These are phyloP conservation scores for Dipodomys stephensi DNA, from an alignment of 2,113 vertebrate species.

Conservation along the genomic window DNA sequence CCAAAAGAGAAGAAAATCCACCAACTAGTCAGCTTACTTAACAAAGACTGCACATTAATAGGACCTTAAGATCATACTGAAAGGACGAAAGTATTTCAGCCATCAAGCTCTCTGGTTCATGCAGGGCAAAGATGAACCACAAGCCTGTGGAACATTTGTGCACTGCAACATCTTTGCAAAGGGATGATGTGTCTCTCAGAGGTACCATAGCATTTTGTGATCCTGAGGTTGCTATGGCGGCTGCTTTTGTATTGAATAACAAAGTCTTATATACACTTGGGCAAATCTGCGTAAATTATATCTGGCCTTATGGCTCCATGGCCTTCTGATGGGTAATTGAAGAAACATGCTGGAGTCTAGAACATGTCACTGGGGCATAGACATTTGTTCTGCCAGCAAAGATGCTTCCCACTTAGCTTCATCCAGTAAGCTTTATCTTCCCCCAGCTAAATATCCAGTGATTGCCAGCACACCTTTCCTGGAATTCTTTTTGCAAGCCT, in stretches of 20 bases:
- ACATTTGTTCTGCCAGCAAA: background rate
- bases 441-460: background rate
- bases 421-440: background rate
- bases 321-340: constrained; percentile 66
- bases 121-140: constrained; percentile 37
- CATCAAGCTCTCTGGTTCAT: constrained; percentile 18
- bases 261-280: constrained; percentile 77
- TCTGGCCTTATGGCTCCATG: constrained; percentile 59
- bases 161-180: constrained; percentile 49
- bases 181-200: constrained; percentile 71
- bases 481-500: constrained; percentile 40
- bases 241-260: constrained; percentile 81
- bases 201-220: constrained; percentile 78
- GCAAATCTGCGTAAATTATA: constrained; percentile 83
- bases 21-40: constrained; percentile 37
- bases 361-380: constrained; percentile 9
- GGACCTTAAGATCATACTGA: constrained; percentile 33
- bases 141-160: constrained; percentile 50
- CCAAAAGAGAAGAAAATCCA: constrained; percentile 7
- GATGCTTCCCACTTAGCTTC: constrained; percentile 68
- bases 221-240: constrained; percentile 83
- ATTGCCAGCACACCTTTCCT: constrained; percentile 47
- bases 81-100: constrained; percentile 4
- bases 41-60: background rate
- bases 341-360: constrained; percentile 72